Evolutionary conservation across 2,888 invertebrate genomes (phyloP), one percentile per base, ranked within the genome.

Genomic region (Iphiclides podalirius): DNA sequence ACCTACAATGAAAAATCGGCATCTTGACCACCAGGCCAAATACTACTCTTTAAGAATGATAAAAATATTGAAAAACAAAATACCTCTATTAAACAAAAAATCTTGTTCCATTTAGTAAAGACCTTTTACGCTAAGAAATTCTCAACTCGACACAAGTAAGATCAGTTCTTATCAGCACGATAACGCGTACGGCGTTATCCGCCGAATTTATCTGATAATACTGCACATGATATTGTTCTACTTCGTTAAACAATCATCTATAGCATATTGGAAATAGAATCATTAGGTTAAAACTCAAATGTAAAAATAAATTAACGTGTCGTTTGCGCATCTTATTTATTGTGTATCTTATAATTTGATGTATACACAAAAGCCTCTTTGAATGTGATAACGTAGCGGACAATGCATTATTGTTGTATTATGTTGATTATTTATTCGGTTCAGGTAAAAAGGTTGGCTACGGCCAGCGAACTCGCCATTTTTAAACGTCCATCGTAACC

Each of bases 131-230:
- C 33, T 39, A 64, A 69, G 56, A 65, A 67, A 67, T 66, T 55
- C 50, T 59, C 59, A 69, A 64, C 68, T 69, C 66, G 64, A 65
- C 69, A 69, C 63, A 68, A 64, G 61, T 61, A 58, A 75, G 80
- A 79, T 79, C 73, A 69, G 63, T 56, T 58, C 67, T 79, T 85
- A 85, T 84, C 85, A 75, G 56, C 12, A 41, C 70, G 85, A 83
- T 84, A 80, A 66, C 64, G 59, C n/a, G n/a, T 61, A 49, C 64
- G 64, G 67, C 66, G 69, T 81, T 80, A 84, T 83, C 82, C 78
- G 61, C 62, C 51, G 60, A 66, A 66, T 61, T 76, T 81, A 83
- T 79, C 75, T 68, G 81, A 81, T 82, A 79, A 78, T 52, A 48
- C 39, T 47, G 39, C 40, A 43, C 39, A 20, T 31, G 42, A 35